A percentile compares a stretch with the other conserved stretches of the same genome.
These are phyloP conservation scores for Malthinus flaveolus DNA, from an alignment of 2,888 invertebrate species.

Conservation along the genomic window DNA sequence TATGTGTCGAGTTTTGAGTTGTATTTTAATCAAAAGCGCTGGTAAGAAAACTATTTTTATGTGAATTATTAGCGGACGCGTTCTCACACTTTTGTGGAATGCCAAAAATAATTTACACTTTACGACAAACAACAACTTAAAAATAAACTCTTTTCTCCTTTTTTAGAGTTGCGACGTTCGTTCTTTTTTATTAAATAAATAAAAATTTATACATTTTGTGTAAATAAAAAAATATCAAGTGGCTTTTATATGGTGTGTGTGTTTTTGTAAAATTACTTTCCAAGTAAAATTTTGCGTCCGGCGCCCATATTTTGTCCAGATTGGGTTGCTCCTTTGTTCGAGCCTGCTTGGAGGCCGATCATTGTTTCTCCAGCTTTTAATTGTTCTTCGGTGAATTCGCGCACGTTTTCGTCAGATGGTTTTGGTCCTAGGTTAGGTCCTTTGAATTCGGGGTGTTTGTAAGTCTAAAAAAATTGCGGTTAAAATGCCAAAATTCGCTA, in stretches of 20 bases:
- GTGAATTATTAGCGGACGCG: too few species aligned
- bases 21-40: too few species aligned
- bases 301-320: constrained; percentile 90
- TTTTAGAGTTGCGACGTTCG: constrained; percentile 2
- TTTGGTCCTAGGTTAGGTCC: constrained; percentile 94
- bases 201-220: constrained; percentile 26
- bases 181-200: constrained; percentile 34
- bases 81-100: not conserved
- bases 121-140: not conserved
- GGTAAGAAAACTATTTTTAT: too few species aligned
- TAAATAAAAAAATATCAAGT: constrained; percentile 8
- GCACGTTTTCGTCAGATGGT: constrained; percentile 91
- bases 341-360: constrained; percentile 93
- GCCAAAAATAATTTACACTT: not conserved
- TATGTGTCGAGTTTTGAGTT: too few species aligned
- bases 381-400: constrained; percentile 92
- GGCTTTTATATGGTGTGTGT: not conserved
- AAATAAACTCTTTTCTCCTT: not conserved
- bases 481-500: not conserved
- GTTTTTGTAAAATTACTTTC: constrained; percentile 65
- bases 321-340: constrained; percentile 94
- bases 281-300: constrained; percentile 85
- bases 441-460: constrained; percentile 80
- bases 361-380: constrained; percentile 85
- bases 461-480: constrained; percentile 61